Percentiles rank a stretch among this genome's conserved stretches.
Evolutionary conservation across 2,113 vertebrate species (phyloP).

Genomic region (Parus major): DNA sequence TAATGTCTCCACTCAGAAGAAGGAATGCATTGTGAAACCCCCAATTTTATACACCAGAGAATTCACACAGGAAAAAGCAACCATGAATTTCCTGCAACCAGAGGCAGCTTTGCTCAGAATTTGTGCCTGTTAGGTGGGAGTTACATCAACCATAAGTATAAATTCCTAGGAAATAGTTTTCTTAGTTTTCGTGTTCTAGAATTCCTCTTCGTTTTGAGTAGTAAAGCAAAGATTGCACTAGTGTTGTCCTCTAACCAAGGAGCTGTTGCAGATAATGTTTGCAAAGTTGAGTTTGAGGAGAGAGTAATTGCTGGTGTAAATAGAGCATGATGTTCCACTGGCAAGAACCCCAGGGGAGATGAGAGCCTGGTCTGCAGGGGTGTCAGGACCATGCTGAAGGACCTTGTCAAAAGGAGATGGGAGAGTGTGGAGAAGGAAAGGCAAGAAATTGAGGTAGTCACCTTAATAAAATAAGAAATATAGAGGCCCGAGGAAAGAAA

Average conservation of each 20-base stretch:
- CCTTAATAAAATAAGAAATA: neutral
- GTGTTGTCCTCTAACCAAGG: neutral
- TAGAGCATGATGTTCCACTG: neutral
- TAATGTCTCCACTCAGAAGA: neutral
- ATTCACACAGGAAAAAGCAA: neutral
- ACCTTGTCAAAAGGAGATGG: neutral
- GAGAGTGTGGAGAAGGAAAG: neutral
- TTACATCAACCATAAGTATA: neutral
- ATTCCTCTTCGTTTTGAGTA: neutral
- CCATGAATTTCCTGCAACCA: neutral
- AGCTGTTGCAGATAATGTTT: neutral
- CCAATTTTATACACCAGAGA: neutral
- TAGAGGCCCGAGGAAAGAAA: neutral
- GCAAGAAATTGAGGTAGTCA: neutral
- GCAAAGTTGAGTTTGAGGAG: neutral
- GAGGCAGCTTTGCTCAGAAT: neutral
- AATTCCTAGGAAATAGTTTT: neutral
- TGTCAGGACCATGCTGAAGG: neutral
- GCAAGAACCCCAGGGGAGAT: neutral
- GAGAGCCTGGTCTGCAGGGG: neutral
- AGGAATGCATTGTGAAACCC: neutral
- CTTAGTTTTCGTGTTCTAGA: neutral
- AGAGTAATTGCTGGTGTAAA: neutral
- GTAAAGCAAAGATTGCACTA: neutral
- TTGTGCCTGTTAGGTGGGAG: neutral